Base-by-base conservation (phyloP, 1,140 invertebrate genomes). In the Chrysomallon squamiferum region DNA sequence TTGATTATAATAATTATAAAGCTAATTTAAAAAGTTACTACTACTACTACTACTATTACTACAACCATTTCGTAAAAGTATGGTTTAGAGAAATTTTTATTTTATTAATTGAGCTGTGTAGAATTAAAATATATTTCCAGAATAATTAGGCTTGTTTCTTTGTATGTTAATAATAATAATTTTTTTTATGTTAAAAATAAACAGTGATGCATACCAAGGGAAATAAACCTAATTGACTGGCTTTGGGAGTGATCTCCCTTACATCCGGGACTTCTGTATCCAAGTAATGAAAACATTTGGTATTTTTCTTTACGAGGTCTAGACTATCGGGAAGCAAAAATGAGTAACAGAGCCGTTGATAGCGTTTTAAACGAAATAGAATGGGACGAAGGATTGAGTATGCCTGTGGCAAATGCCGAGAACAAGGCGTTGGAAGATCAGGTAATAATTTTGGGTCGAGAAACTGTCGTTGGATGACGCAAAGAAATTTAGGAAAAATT, bases 331-430 rank as follows among this genome's bases (percentile, higher is more conserved):
- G 50, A 22, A 49, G 20, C 63, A 29, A 76, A 71, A 66, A 80
- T 78, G 74, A 80, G 71, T 68, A 62, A 59, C 41, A 59, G 74
- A 47, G 71, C 68, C 27, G 71, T 69, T 27, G 74, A 72, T 60
- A 78, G 78, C 59, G 75, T 84, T 49, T 67, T 84, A 32, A 76
- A 71, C 38, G 80, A 82, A 65, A 70, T 84, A 71, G 80, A 82
- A 70, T 84, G 82, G 81, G 84, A 86, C 65, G 84, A 86, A 73
- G 84, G 84, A 13, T 70, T 86, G 43, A 78, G 82, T 30, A 82
- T 86, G 75, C 84, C 84, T 18, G 84, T 86, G 7, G 85, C 85
- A n/a, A 86, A 85, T 72, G 69, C 71, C 52, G 80, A 85, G 65
- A 86, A 86, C 65, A 85, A 85, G 57, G 20, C 58, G 20, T 69